Base-by-base conservation (phyloP, 2,888 invertebrate genomes). In the Cataglyphis rosenhaueri region DNA sequence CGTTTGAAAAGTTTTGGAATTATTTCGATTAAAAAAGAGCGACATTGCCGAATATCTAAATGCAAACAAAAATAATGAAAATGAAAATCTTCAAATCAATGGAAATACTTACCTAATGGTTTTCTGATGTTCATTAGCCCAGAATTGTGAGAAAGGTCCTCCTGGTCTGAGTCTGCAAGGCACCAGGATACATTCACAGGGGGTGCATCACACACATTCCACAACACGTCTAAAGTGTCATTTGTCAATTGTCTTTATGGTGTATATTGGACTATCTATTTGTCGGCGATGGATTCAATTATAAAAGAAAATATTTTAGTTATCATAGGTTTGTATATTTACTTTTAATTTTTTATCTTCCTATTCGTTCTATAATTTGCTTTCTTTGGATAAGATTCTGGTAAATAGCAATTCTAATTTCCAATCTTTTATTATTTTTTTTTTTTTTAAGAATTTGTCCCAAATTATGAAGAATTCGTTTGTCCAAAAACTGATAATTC, bases 101-200 rank as follows among this genome's bases (percentile, higher is more conserved):
- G 62, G n/a, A 73, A 38, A 85, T 88, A 91, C 96, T 95, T 95
- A 96, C 96, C 96, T 94, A 96, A 93, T 89, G 95, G 95, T 94
- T 95, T 95, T 95, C 95, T 95, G 95, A 96, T 95, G 95, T 94
- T 94, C 93, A 94, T 94, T 88, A 94, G 92, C 91, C 93, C 93
- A 88, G 92, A 92, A 92, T 91, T 93, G 93, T 93, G 92, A 86
- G 94, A 93, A 90, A 93, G 94, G 87, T 94, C 94, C 92, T 95
- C 95, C 92, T 94, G 94, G 92, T 94, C 94, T 92, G 94, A 94
- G 93, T 94, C 94, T 94, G 94, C 92, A 94, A 94, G 93, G 88
- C 92, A 93, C 93, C 94, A 92, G 93, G 93, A 92, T 83, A 94
- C 94, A 94, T 94, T 94, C 93, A 93, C 92, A 92, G 92, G 93